Evolutionary conservation across 2,888 invertebrate species (phyloP).

Genomic region (Pristionchus fissidentatus): DNA sequence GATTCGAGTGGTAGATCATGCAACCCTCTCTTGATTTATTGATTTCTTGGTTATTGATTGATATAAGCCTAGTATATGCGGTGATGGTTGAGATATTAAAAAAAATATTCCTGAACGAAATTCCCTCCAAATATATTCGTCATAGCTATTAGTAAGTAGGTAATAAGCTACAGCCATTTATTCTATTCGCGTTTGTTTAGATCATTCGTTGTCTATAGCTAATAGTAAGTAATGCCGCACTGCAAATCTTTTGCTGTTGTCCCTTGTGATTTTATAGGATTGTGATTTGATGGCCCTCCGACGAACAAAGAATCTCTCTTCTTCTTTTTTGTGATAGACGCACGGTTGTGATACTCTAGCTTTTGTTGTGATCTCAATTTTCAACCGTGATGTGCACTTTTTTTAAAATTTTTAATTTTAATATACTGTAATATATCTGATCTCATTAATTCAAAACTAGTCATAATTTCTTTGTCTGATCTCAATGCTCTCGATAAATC

Average conservation of each 20-base stretch:
- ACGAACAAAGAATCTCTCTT: background rate
- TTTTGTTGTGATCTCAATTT: too few relatives aligned
- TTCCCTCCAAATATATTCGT: too few relatives aligned
- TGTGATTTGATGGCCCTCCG: background rate
- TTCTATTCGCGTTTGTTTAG: too few relatives aligned
- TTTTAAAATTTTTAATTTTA: background rate
- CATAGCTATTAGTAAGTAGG: too few relatives aligned
- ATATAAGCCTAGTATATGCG: background rate
- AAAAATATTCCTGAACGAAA: too few relatives aligned
- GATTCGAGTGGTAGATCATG: constrained; percentile 36
- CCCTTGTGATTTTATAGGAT: background rate
- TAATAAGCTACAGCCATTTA: too few relatives aligned
- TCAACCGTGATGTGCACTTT: background rate
- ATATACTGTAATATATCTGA: background rate
- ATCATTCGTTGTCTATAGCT: too few relatives aligned
- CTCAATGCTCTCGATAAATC: background rate
- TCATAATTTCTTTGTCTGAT: background rate
- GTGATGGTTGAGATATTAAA: too few relatives aligned
- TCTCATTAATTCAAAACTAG: background rate
- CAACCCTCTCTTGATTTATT: background rate
- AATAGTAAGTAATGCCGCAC: too few relatives aligned
- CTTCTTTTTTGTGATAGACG: background rate
- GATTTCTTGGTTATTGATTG: background rate
- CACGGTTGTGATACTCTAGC: too few relatives aligned
- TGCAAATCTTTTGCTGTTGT: too few relatives aligned